Base-by-base conservation (phyloP, 2,888 invertebrate genomes). In the Dicycla oo region DNA sequence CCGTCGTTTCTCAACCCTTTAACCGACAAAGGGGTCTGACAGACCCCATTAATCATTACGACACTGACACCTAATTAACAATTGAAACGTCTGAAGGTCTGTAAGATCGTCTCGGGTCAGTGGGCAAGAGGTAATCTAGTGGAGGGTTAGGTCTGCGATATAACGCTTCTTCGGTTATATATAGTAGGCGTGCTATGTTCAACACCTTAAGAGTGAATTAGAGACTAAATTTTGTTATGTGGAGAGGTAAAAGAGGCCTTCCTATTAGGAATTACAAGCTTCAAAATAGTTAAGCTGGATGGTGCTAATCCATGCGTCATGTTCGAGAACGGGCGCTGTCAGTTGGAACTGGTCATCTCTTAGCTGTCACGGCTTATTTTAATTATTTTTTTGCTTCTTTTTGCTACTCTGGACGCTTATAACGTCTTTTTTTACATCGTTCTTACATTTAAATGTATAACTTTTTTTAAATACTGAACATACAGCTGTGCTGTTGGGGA, bases 61-160 rank as follows among this genome's bases (percentile, higher is more conserved):
- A 78, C 80, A 84, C 85, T 82, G 85, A 84, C 88, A 86, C 84
- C 86, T 89, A 88, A 89, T 88, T 88, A 89, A 89, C 88, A 88
- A 89, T 88, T 89, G 88, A 88, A 88, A 86, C 84, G 87, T 86
- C 80, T 81, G 77, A 79, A 80, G 83, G 82, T 70, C 83, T 76
- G 68, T 30, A 72, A 79, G 82, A 82, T 66, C 75, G 83, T 80
- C 76, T 74, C 80, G 86, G 86, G 85, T 87, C 86, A 84, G 74
- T 83, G 80, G 83, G 80, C 70, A 74, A n/a, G 69, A 82, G 86
- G 84, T 88, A 84, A 87, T 86, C 86, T 86, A 76, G 73, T 67
- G 62, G 71, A 71, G 80, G 73, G 65, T 71, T 69, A 68, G 71
- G 47, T 57, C 43, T 72, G 62, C 66, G 73, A 73, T 73, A 68